These are phyloP conservation scores for Kryptolebias marmoratus DNA, from an alignment of 2,113 vertebrate genomes.

Conservation along the genomic window DNA sequence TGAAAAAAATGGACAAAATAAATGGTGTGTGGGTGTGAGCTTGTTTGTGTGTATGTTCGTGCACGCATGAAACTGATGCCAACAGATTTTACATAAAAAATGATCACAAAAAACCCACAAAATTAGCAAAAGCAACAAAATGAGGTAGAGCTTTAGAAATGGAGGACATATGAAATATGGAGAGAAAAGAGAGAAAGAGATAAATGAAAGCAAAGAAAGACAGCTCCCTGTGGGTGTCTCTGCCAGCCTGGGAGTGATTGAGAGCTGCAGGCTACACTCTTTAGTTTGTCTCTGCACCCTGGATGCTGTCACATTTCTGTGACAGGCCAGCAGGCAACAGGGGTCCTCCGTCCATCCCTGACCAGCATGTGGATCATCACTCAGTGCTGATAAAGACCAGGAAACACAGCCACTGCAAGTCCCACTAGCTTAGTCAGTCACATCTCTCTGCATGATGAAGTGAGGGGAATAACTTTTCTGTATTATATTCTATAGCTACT, in stretches of 20 bases:
- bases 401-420: conserved; percentile 26
- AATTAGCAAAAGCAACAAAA: conserved; percentile 1
- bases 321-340: conserved; percentile 73
- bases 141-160: conserved; percentile 35
- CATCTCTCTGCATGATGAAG: too few species aligned
- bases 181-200: conserved; percentile 49
- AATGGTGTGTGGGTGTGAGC: too few species aligned
- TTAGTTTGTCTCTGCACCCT: conserved; percentile 64
- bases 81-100: conserved; percentile 38
- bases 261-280: conserved; percentile 61
- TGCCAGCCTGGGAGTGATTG: conserved; percentile 64
- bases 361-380: conserved; percentile 66
- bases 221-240: conserved; percentile 61
- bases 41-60: conserved; percentile 15
- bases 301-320: conserved; percentile 72
- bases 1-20: too few species aligned
- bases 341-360: conserved; percentile 56
- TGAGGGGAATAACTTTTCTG: too few species aligned
- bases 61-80: conserved; percentile 1
- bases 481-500: too few species aligned
- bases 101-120: conserved; percentile 7
- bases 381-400: conserved; percentile 38
- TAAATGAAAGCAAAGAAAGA: conserved; percentile 51
- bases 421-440: background rate
- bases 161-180: conserved; percentile 43